Conservation (phyloP, 2,797 vertebrate genomes). For the Babyrousa celebensis region DNA sequence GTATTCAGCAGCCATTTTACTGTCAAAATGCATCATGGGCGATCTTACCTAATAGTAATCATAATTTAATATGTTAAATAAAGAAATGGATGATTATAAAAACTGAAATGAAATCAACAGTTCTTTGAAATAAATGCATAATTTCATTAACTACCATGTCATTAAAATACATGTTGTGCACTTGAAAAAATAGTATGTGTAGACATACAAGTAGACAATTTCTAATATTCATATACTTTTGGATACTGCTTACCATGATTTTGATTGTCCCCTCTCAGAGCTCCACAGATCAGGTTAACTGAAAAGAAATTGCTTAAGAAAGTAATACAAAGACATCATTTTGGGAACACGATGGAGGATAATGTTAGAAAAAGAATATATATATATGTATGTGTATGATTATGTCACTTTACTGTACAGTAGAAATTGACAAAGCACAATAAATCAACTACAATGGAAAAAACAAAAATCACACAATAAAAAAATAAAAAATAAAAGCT, state of each 20-base stretch:
- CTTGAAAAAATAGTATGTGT: background rate
- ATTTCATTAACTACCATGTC: background rate
- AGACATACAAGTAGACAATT: background rate
- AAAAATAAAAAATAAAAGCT: too few relatives aligned
- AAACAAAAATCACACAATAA: too few relatives aligned
- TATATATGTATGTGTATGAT: too few relatives aligned
- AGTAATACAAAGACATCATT: background rate
- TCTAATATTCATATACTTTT: background rate
- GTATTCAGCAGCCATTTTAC: background rate
- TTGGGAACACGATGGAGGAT: background rate
- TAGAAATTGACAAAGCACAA: too few relatives aligned
- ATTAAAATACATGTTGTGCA: background rate
- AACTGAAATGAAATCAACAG: background rate
- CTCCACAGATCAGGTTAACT: background rate
- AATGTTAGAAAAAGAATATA: too few relatives aligned
- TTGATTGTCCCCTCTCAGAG: background rate
- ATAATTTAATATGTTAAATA: slow-evolving; percentile 16
- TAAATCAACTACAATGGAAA: too few relatives aligned
- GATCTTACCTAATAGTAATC: background rate
- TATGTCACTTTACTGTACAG: too few relatives aligned
- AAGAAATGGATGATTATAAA: background rate
- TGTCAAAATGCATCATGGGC: background rate
- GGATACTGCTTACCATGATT: background rate
- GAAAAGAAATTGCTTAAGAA: background rate
- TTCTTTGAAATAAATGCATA: background rate